Evolutionary conservation across 2,113 vertebrate species (phyloP).

Genomic region (Dipodomys merriami): DNA sequence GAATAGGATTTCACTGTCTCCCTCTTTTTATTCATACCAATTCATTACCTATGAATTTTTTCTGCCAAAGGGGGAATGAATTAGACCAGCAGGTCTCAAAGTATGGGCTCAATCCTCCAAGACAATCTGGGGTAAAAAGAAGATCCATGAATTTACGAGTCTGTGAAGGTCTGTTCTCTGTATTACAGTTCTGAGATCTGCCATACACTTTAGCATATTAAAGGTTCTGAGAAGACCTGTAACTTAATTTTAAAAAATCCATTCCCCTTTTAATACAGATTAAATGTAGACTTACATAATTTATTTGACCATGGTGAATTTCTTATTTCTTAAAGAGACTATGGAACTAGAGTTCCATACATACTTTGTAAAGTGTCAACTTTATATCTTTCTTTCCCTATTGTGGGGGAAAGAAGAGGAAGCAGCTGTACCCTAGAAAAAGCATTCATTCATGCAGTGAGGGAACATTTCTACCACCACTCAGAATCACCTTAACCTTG

Average conservation of each 20-base stretch:
- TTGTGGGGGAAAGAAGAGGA: neutral
- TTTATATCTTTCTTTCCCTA: neutral
- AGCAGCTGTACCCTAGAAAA: neutral
- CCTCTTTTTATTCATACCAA: conserved; percentile 65
- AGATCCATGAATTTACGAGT: neutral
- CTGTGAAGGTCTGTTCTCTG: conserved; percentile 18
- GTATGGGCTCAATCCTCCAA: neutral
- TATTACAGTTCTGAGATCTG: neutral
- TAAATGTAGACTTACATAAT: conserved; percentile 2
- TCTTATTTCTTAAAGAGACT: neutral
- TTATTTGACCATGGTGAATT: neutral
- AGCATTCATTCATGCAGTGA: neutral
- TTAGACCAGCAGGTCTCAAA: conserved; percentile 68
- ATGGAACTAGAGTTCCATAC: neutral
- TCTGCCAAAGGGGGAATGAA: conserved; percentile 58
- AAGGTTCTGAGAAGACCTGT: conserved; percentile 24
- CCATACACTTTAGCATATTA: neutral
- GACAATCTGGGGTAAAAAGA: conserved; percentile 43
- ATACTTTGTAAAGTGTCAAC: neutral
- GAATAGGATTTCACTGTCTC: conserved; percentile 59
- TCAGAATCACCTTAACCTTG: neutral
- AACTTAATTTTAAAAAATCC: neutral
- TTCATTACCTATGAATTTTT: conserved; percentile 67
- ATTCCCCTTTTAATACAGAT: neutral
- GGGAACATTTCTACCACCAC: neutral